Conservation (phyloP, 1,140 invertebrate genomes). For the Ips typographus region DNA sequence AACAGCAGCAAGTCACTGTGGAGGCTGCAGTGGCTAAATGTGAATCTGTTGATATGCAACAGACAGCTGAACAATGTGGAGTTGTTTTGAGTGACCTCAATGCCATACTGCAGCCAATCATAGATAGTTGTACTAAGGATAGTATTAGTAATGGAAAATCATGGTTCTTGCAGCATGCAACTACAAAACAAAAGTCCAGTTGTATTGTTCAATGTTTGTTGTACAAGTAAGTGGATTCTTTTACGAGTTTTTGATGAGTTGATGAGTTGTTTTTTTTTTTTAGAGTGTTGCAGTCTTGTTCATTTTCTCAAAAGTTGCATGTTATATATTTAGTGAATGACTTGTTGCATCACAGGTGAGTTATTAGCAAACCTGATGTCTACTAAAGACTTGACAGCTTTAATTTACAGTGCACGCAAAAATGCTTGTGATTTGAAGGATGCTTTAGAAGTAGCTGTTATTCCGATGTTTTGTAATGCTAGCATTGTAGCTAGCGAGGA, state of each 20-base stretch:
- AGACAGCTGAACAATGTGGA: conserved; percentile 73
- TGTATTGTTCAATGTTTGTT: conserved; percentile 50
- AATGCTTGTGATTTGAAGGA: conserved; percentile 89
- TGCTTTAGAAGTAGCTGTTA: conserved; percentile 88
- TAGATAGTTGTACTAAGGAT: conserved; percentile 97
- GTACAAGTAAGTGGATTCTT: conserved; percentile 42
- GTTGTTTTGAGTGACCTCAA: conserved; percentile 82
- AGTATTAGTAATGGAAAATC: conserved; percentile 92
- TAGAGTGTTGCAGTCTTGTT: conserved; percentile 75
- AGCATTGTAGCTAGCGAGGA: conserved; percentile 80
- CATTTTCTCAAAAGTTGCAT: conserved; percentile 90
- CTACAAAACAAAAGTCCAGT: conserved; percentile 59
- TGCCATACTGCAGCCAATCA: conserved; percentile 86
- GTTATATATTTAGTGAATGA: conserved; percentile 98
- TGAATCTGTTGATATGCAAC: conserved; percentile 74
- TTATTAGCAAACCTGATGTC: conserved; percentile 7
- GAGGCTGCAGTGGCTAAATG: conserved; percentile 83
- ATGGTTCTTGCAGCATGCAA: conserved; percentile 88
- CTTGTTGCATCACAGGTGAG: conserved; percentile 96
- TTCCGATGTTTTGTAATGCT: conserved; percentile 95
- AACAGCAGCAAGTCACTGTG: conserved; percentile 84
- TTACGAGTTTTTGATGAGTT: not conserved
- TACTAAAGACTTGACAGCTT: not conserved
- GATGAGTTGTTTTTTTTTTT: conserved; percentile 47
- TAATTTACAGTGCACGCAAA: conserved; percentile 77